Base-by-base conservation (phyloP, 1,140 invertebrate genomes). In the Aleiodes sp. region DNA sequence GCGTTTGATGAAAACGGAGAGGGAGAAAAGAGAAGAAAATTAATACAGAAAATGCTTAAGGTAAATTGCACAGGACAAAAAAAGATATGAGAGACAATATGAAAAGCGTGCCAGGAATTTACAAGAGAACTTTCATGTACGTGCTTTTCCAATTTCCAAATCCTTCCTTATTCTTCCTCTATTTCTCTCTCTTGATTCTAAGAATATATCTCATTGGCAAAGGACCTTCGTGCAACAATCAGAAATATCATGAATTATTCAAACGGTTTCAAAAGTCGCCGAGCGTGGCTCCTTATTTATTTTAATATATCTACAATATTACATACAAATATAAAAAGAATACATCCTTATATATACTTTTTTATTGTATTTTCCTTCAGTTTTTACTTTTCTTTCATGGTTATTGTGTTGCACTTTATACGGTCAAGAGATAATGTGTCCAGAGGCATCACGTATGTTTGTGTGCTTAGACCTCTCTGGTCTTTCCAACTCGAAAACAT, bases 201-300 rank as follows among this genome's bases (percentile, higher is more conserved):
- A 6, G n/a, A 63, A 33, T 21, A 63, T 41, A 33, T 63, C 60
- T 63, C 60, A 63, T 63, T 63, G 60, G 60, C 60, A 63, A 63
- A 63, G 35, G 60, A 63, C 31, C 31, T 16, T 19, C 19, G 60
- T 37, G 60, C 60, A 63, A 63, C 60, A 63, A 63, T 63, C 60
- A 63, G 60, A 39, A 63, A 33, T 52, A 39, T 63, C 60, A 63
- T 63, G 60, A 63, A 63, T 63, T 63, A 63, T 63, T 63, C 60
- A 63, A 63, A 63, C 31, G n/a, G 31, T 6, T 26, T 24, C 46
- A n/a, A 39, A 63, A 63, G 19, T 33, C 60, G 37, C 60, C 35
- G n/a, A 37, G n/a, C 9, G 35, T 19, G 35, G 35, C 14, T 37
- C 37, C 14, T 33, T n/a, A n/a, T n/a, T n/a, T n/a, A n/a, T n/a